These are phyloP conservation scores for Coilia nasus DNA, from an alignment of 2,797 vertebrate genomes.

Conservation along the genomic window DNA sequence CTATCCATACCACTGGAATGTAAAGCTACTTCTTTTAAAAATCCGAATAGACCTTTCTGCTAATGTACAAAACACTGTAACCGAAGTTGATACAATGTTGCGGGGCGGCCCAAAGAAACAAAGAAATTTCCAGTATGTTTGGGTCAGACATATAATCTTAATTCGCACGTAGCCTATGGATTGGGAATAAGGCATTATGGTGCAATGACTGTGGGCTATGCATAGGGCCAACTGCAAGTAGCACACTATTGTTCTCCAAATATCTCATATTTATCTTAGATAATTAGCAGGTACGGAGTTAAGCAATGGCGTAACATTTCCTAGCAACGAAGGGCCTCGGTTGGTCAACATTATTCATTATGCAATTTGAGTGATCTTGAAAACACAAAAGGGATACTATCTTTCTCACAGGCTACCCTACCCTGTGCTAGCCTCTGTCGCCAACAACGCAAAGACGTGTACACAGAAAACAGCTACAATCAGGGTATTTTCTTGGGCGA, in stretches of 20 bases:
- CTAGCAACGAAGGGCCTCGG: neutral
- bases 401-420: conserved; percentile 17
- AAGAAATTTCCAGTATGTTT: neutral
- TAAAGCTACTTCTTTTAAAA: conserved; percentile 8
- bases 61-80: neutral
- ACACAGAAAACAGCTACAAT: conserved; percentile 8
- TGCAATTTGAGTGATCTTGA: conserved; percentile 24
- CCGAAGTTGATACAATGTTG: neutral
- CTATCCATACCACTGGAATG: conserved; percentile 3
- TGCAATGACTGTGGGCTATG: conserved; percentile 10
- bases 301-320: neutral
- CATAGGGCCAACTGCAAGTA: neutral
- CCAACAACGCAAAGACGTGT: conserved; percentile 22
- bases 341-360: conserved; percentile 1
- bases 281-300: neutral
- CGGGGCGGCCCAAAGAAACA: neutral
- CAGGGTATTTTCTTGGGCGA: neutral
- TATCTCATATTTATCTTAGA: neutral
- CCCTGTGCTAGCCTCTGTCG: conserved; percentile 17
- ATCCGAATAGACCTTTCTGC: neutral
- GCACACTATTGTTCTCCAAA: conserved; percentile 13
- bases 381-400: conserved; percentile 28
- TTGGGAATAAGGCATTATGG: conserved; percentile 24
- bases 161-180: conserved; percentile 17
- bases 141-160: conserved; percentile 3